Conservation (phyloP, 2,888 invertebrate species). For the Drosophila anceps region DNA sequence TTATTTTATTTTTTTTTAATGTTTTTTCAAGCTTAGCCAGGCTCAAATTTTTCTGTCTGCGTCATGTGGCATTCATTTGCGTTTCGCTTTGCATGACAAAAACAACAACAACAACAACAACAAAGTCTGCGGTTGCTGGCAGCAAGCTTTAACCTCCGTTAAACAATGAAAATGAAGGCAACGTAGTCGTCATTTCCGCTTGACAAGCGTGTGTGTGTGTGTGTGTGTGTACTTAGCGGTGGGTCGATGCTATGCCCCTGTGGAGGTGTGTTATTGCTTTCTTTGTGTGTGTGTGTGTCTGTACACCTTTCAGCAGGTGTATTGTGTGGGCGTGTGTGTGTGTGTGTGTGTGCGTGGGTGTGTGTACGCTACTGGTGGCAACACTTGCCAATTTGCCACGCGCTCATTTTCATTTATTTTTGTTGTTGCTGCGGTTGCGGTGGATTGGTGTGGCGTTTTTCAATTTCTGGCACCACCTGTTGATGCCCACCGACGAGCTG, state of each 20-base stretch:
- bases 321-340: constrained; percentile 13
- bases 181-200: constrained; percentile 72
- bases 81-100: constrained; percentile 46
- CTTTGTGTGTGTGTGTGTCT: constrained; percentile 6
- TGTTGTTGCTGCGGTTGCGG: background rate
- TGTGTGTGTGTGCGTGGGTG: constrained; percentile 25
- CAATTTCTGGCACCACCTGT: constrained; percentile 68
- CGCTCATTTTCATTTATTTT: constrained; percentile 20
- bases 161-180: constrained; percentile 64
- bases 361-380: constrained; percentile 43
- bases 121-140: constrained; percentile 56
- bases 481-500: constrained; percentile 34
- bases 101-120: constrained; percentile 24
- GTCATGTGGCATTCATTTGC: constrained; percentile 74
- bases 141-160: constrained; percentile 65
- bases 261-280: constrained; percentile 19
- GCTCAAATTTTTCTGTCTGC: constrained; percentile 68
- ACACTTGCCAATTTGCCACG: constrained; percentile 60
- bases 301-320: constrained; percentile 19
- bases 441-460: constrained; percentile 47
- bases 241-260: constrained; percentile 42
- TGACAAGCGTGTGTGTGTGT: constrained; percentile 31
- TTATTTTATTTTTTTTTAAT: constrained; percentile 21
- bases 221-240: constrained; percentile 37
- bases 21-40: constrained; percentile 50